These are phyloP conservation scores for Drosophila funebris DNA, from an alignment of 1,140 invertebrate genomes.

Conservation along the genomic window DNA sequence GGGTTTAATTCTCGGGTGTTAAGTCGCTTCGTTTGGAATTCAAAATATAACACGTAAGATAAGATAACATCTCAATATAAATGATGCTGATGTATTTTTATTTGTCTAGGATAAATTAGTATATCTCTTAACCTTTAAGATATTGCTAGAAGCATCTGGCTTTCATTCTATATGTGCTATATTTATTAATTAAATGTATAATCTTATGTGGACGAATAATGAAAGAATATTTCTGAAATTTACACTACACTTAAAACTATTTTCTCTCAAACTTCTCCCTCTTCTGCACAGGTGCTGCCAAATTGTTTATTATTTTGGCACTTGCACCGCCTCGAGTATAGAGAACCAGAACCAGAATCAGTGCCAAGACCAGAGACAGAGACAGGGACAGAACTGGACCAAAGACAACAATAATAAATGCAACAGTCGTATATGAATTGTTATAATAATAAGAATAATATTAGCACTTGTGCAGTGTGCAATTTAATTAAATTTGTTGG, in stretches of 20 bases:
- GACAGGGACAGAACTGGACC: not conserved
- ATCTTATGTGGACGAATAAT: no score
- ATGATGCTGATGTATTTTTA: no score
- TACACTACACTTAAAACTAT: not conserved
- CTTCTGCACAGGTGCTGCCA: slow-evolving; percentile 14
- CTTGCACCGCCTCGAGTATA: slow-evolving; percentile 1
- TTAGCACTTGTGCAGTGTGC: slow-evolving; percentile 53
- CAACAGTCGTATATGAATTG: slow-evolving; percentile 14
- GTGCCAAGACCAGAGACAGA: not conserved
- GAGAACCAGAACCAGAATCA: not conserved
- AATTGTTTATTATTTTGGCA: slow-evolving; percentile 65
- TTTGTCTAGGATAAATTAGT: no score
- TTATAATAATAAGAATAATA: slow-evolving; percentile 58
- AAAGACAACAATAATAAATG: slow-evolving; percentile 5
- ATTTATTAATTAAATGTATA: no score
- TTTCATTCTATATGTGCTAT: no score
- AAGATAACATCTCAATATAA: no score
- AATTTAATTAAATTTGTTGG: slow-evolving; percentile 79
- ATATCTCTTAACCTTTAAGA: no score
- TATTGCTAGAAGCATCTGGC: no score
- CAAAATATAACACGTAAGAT: no score
- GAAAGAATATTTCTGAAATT: not conserved
- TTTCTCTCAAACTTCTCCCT: not conserved
- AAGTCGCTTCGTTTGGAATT: no score
- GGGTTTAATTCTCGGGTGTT: no score